These are phyloP conservation scores for Protomyctophum bolini DNA, from an alignment of 2,113 vertebrate genomes.

Conservation along the genomic window DNA sequence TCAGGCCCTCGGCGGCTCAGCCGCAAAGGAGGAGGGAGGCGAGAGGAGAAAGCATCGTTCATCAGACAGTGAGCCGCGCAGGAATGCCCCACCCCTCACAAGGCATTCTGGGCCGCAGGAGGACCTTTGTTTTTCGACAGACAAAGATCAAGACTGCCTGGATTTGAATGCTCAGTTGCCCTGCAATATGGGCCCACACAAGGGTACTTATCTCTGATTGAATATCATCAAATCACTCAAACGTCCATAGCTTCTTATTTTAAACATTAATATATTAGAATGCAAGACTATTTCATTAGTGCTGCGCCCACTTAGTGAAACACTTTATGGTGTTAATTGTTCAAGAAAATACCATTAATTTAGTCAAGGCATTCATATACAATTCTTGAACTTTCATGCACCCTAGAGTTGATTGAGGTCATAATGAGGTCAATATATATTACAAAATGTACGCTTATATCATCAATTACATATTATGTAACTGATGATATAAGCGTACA, in stretches of 20 bases:
- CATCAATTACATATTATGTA: too few relatives aligned
- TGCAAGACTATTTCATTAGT: neutral
- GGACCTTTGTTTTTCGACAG: slow-evolving; percentile 80
- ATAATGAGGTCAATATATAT: too few relatives aligned
- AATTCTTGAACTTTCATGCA: too few relatives aligned
- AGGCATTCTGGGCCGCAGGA: slow-evolving; percentile 79
- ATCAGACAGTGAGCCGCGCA: slow-evolving; percentile 67
- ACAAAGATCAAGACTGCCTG: slow-evolving; percentile 79
- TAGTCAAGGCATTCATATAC: too few relatives aligned
- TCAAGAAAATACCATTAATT: too few relatives aligned
- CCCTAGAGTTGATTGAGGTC: too few relatives aligned
- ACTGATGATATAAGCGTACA: too few relatives aligned
- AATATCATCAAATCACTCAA: neutral
- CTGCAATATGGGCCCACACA: slow-evolving; percentile 49
- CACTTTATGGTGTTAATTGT: too few relatives aligned
- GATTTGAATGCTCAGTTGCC: slow-evolving; percentile 60
- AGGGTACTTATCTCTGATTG: slow-evolving; percentile 36
- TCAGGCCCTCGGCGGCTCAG: slow-evolving; percentile 25
- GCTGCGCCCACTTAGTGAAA: neutral
- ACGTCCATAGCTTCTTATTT: neutral
- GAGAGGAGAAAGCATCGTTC: slow-evolving; percentile 66
- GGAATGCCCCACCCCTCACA: slow-evolving; percentile 76
- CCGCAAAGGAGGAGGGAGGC: slow-evolving; percentile 51
- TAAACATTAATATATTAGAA: neutral
- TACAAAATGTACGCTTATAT: too few relatives aligned